These are phyloP conservation scores for Procambarus virginalis DNA, from an alignment of 1,140 invertebrate species.

Conservation along the genomic window DNA sequence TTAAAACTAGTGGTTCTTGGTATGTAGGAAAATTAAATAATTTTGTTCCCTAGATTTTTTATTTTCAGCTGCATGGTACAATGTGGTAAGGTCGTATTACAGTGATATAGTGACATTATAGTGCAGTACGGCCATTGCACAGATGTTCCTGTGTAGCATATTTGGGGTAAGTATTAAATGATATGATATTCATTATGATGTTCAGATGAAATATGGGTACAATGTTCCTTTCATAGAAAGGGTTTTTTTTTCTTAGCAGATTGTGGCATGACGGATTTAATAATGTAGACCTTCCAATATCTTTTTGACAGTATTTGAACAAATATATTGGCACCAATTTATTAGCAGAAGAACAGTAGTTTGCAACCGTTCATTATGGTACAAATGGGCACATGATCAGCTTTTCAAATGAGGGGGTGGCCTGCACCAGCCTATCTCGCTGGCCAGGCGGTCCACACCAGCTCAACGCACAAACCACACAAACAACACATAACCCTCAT, in stretches of 20 bases:
- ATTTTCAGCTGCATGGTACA: constrained; percentile 53
- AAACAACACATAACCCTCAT: no score
- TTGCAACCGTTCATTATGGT: neutral
- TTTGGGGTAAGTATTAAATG: constrained; percentile 24
- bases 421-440: neutral
- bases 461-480: neutral
- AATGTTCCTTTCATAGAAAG: constrained; percentile 19
- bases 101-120: constrained; percentile 45
- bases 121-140: constrained; percentile 33
- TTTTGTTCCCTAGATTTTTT: constrained; percentile 36
- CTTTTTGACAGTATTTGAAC: neutral
- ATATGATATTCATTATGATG: constrained; percentile 17
- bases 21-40: neutral
- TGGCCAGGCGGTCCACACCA: neutral
- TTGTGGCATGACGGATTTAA: neutral
- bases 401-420: neutral
- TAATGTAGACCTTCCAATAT: constrained; percentile 4
- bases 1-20: no score
- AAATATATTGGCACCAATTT: neutral
- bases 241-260: constrained; percentile 26
- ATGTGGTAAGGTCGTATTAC: constrained; percentile 30
- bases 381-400: neutral
- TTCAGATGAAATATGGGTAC: constrained; percentile 3
- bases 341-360: neutral
- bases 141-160: constrained; percentile 25